Evolutionary conservation across 2,113 vertebrate genomes (phyloP).

Genomic region (Nymphicus hollandicus): DNA sequence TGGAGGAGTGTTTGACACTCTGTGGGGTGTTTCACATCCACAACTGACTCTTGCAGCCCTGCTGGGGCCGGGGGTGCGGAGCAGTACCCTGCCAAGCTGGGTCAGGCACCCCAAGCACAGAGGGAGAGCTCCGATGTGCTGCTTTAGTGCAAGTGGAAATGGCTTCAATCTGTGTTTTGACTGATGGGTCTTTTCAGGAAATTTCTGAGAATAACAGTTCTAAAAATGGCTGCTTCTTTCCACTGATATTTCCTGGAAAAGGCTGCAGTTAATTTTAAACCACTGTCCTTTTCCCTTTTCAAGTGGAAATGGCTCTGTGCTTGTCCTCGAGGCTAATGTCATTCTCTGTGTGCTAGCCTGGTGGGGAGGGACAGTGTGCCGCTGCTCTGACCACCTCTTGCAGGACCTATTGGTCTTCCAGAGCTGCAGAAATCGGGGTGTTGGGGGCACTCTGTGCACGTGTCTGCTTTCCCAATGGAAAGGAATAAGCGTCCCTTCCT

Average conservation of each 20-base stretch:
- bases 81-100: background rate
- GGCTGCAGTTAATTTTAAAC: conserved; percentile 64
- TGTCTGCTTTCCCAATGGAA: background rate
- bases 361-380: background rate
- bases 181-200: conserved; percentile 72
- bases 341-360: background rate
- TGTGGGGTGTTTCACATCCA: background rate
- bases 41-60: background rate
- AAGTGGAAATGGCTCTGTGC: conserved; percentile 50
- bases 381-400: background rate
- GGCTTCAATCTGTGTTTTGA: conserved; percentile 62
- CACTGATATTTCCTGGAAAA: conserved; percentile 71
- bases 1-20: background rate
- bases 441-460: background rate
- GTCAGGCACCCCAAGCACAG: background rate
- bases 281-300: conserved; percentile 67
- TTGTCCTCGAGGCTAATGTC: conserved; percentile 40
- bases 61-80: background rate
- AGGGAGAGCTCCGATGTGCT: conserved; percentile 5
- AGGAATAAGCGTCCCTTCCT: rapidly evolving
- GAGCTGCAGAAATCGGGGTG: background rate
- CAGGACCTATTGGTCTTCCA: background rate
- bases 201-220: conserved; percentile 65
- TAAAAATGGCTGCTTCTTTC: conserved; percentile 70
- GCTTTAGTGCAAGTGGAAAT: conserved; percentile 53